Percentiles rank a stretch among this genome's conserved stretches.
These are phyloP conservation scores for Trichosurus vulpecula DNA, from an alignment of 2,797 vertebrate genomes.

Conservation along the genomic window DNA sequence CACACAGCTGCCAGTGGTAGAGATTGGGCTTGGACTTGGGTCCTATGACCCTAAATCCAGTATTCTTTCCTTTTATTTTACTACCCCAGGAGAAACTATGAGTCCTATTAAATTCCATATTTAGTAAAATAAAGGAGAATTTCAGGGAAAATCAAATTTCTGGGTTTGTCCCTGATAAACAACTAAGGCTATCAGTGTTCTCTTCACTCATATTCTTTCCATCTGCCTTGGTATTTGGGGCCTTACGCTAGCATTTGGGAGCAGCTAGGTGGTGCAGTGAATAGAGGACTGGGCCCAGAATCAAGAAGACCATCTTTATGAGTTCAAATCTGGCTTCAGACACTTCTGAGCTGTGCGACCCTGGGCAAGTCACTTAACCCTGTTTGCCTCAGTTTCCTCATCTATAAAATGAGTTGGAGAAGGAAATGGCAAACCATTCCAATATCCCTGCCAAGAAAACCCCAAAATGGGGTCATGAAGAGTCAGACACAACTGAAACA, in stretches of 20 bases:
- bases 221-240: neutral
- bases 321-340: neutral
- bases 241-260: neutral
- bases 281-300: neutral
- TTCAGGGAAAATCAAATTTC: neutral
- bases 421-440: neutral
- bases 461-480: neutral
- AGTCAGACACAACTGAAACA: neutral
- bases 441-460: neutral
- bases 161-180: neutral
- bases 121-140: neutral
- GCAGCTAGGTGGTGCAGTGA: neutral
- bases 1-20: neutral
- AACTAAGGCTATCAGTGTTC: neutral
- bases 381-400: neutral
- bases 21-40: neutral
- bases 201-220: neutral
- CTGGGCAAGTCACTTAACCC: neutral
- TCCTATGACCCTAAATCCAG: neutral
- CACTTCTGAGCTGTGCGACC: neutral
- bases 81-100: neutral
- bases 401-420: neutral
- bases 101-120: neutral
- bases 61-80: neutral
- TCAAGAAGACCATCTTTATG: neutral